A percentile compares a stretch with the other conserved stretches of the same genome.
These are phyloP conservation scores for Brachionus koreanus DNA, from an alignment of 1,140 invertebrate species.

Conservation along the genomic window DNA sequence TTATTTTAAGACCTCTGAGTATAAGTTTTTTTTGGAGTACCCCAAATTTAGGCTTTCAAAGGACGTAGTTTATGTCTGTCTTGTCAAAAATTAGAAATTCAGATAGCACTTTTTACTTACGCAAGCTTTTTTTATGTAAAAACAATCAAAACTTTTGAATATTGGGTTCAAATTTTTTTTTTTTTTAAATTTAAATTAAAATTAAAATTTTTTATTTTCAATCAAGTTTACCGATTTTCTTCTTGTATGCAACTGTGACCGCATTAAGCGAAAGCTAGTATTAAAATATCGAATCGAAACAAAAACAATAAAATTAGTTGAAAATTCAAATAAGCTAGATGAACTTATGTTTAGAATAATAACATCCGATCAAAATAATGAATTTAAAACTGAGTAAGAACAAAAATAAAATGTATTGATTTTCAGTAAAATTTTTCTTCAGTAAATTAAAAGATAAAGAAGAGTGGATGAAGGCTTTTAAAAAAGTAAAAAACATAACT, in stretches of 20 bases:
- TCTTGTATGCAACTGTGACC: constrained; percentile 9
- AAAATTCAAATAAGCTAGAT: neutral
- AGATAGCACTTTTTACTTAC: no score
- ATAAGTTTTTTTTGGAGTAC: no score
- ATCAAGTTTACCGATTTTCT: constrained; percentile 27
- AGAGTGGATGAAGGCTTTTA: constrained; percentile 36
- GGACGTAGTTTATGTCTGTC: no score
- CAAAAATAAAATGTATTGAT: neutral
- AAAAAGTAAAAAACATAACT: constrained; percentile 36
- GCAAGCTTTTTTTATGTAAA: no score
- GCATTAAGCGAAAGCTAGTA: neutral
- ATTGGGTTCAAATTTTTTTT: no score
- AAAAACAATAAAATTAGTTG: constrained; percentile 5
- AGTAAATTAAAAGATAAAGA: constrained; percentile 42
- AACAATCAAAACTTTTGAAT: no score
- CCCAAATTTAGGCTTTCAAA: no score
- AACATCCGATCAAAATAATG: constrained; percentile 41
- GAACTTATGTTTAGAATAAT: constrained; percentile 32
- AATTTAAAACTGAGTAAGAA: constrained; percentile 35
- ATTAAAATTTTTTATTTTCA: neutral
- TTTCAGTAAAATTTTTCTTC: neutral
- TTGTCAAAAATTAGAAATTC: no score
- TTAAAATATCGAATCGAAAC: constrained; percentile 25
- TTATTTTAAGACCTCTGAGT: no score
- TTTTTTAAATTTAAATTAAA: no score